These are phyloP conservation scores for Grammomys dolichurus DNA, from an alignment of 2,113 vertebrate species.

Conservation along the genomic window DNA sequence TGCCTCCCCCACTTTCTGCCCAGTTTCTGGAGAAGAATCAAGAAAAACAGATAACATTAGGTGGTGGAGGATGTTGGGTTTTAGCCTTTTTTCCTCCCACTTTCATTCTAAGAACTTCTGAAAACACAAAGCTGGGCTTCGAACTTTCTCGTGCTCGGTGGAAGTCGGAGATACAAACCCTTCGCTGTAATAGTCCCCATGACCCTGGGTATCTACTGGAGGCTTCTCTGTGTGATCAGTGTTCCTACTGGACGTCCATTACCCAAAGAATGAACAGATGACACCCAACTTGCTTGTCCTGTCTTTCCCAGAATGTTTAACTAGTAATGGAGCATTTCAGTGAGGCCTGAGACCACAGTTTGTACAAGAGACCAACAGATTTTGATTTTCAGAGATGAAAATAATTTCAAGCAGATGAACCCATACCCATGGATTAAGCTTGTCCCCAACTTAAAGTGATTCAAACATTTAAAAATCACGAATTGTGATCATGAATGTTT, in stretches of 20 bases:
- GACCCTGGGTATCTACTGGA: neutral
- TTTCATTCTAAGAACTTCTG: neutral
- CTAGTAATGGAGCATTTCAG: neutral
- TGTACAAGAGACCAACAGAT: neutral
- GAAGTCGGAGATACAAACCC: neutral
- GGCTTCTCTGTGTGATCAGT: neutral
- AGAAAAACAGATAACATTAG: neutral
- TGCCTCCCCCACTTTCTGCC: neutral
- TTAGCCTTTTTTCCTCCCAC: too few relatives aligned
- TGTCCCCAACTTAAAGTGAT: neutral
- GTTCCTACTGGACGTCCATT: neutral
- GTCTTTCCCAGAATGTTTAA: conserved; percentile 22
- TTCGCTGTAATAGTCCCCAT: neutral
- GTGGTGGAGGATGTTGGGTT: neutral
- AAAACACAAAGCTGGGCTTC: neutral
- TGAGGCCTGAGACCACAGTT: neutral
- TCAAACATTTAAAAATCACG: neutral
- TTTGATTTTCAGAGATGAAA: neutral
- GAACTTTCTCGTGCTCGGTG: neutral
- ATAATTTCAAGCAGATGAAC: neutral
- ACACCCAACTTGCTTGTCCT: neutral
- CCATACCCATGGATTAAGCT: neutral
- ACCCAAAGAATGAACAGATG: neutral
- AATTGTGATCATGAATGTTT: neutral
- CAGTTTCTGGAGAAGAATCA: neutral